Evolutionary conservation across 2,113 vertebrate species (phyloP), one percentile per base, ranked within the genome.

Genomic region (Oplegnathus fasciatus): DNA sequence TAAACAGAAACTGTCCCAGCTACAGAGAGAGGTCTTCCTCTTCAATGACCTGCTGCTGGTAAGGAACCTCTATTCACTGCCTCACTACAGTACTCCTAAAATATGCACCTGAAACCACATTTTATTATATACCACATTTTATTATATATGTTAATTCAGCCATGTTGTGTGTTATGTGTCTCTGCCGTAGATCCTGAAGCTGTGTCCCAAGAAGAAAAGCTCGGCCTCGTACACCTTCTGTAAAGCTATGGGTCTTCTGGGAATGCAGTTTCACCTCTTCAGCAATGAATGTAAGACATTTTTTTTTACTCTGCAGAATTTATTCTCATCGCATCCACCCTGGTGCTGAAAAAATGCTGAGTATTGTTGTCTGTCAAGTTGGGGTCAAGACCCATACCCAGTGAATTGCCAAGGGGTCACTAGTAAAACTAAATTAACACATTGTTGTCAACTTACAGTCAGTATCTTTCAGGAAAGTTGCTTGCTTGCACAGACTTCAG

Each of bases 21-120:
- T 99, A 86, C 98, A 99, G 93, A 96, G 98, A 88, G 98, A 99
- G 88, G 98, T 99, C 74, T 99, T 99, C 91, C 97, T 99, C 85
- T 99, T 99, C 95, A 99, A 99, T 24, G 98, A 99, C 95, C 93
- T 99, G 86, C 96, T 99, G 77, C 95, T 99, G 97, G 98, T 99
- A 94, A 96, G 96, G 82, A n/a, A 34, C 24, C 30, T 68, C 6
- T 34, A 9, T 48, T 58, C 42, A 40, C 2, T 42, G 14, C 48
- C 60, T 70, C 9, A 28, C 42, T 15, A 37, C 22, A 3, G 24
- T 44, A 32, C 13, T 58, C 13, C 34, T 6, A 57, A 9, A 28
- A 40, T 24, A 46, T 26, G 9, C 44, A 3, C 24, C n/a, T 24
- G 30, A 61, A 60, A 65, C 32, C 7, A 48, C 18, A 24, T 30